phyloP scores from a whole-genome alignment of 2,888 invertebrate species.

The Andrena chrysosceles region DNA sequence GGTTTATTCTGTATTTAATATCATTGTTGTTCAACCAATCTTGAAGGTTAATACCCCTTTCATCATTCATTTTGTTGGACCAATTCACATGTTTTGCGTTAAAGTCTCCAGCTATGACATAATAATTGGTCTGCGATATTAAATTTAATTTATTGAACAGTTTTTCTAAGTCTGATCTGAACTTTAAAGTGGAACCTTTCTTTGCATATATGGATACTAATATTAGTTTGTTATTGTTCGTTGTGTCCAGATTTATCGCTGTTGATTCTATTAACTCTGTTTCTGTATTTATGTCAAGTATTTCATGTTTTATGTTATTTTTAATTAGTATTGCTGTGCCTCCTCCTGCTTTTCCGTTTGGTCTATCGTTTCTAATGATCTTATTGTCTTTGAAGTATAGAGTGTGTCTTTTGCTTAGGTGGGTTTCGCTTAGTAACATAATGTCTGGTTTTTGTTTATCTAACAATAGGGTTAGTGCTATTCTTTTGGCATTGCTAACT shows the following conservation, averaged over 20 bases:
- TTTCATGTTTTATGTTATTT: neutral
- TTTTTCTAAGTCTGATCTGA: slow-evolving; percentile 5
- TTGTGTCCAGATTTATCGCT: neutral
- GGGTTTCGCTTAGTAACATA: neutral
- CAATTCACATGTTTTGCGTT: neutral
- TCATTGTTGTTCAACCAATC: slow-evolving; percentile 2
- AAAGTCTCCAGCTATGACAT: slow-evolving; percentile 2
- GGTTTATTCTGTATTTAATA: slow-evolving; percentile 3
- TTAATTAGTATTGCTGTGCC: slow-evolving; percentile 10
- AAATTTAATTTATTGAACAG: neutral
- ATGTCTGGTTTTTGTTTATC: too few relatives aligned
- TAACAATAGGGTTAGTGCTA: too few relatives aligned
- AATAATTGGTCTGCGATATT: neutral
- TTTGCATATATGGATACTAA: slow-evolving; percentile 2
- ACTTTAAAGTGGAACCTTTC: neutral
- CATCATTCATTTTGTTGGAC: slow-evolving; percentile 3
- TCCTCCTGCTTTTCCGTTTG: neutral
- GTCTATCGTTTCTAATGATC: slow-evolving; percentile 12
- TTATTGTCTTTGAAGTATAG: slow-evolving; percentile 1
- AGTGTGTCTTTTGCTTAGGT: neutral
- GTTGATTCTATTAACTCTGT: slow-evolving; percentile 2
- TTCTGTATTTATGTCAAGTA: neutral
- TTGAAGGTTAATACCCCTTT: neutral
- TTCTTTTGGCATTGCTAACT: too few relatives aligned
- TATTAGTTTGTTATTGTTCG: neutral